These are phyloP conservation scores for Pristionchus maxplancki DNA, from an alignment of 2,888 invertebrate species.

Conservation along the genomic window DNA sequence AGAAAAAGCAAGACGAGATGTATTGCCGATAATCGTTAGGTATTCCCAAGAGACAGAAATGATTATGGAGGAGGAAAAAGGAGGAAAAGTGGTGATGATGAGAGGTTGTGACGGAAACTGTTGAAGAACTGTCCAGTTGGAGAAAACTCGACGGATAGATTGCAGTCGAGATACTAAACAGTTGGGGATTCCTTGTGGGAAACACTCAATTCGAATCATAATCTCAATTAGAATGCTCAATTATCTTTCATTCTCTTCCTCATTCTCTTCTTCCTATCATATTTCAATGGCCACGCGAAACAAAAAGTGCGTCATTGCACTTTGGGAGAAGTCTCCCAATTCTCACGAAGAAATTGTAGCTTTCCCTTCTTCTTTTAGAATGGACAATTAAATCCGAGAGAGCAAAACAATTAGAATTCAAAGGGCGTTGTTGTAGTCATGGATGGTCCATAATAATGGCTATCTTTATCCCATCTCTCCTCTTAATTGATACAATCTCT, in stretches of 20 bases:
- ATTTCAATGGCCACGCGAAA: background rate
- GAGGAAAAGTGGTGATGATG: conserved; percentile 11
- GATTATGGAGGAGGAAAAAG: background rate
- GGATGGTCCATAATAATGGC: background rate
- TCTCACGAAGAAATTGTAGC: background rate
- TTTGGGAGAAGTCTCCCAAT: background rate
- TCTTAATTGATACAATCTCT: conserved; percentile 68
- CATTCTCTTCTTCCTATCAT: background rate
- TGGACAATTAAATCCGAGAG: background rate
- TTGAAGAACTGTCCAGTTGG: background rate
- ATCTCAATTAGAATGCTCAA: background rate
- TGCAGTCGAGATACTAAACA: background rate
- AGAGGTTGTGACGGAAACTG: background rate
- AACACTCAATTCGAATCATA: background rate
- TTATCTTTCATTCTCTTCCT: background rate
- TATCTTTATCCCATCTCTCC: background rate
- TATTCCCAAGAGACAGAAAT: background rate
- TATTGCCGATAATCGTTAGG: background rate
- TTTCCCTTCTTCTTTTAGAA: background rate
- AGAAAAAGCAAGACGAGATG: background rate
- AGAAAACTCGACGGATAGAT: background rate
- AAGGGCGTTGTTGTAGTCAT: background rate
- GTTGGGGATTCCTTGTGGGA: background rate
- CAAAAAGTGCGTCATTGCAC: conserved; percentile 15
- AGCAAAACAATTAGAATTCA: background rate